Evolutionary conservation across 1,140 invertebrate species (phyloP).

Genomic region (Drosophila chauvacae): DNA sequence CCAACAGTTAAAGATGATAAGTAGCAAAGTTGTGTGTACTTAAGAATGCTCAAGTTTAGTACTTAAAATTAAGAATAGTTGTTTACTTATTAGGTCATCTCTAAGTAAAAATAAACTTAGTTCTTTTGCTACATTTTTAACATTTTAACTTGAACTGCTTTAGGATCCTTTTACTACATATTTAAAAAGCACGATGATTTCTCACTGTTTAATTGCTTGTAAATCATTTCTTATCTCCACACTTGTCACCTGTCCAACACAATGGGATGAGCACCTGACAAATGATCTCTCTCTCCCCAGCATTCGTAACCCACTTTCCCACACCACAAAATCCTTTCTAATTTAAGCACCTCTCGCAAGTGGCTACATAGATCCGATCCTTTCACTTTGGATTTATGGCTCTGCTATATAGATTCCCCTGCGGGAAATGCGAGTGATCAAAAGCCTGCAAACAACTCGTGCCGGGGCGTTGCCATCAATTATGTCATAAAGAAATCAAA

Average conservation of each 20-base stretch:
- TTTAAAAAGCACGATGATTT: too few relatives aligned
- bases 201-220: slow-evolving; percentile 2
- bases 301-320: slow-evolving; percentile 38
- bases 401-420: slow-evolving; percentile 16
- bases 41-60: neutral
- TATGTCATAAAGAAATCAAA: slow-evolving; percentile 55
- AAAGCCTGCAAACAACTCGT: slow-evolving; percentile 32
- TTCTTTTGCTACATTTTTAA: too few relatives aligned
- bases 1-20: slow-evolving; percentile 1
- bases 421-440: slow-evolving; percentile 20
- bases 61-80: neutral
- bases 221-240: slow-evolving; percentile 24
- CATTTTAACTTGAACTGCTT: too few relatives aligned
- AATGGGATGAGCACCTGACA: slow-evolving; percentile 39
- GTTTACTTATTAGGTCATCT: neutral
- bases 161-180: neutral
- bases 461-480: slow-evolving; percentile 60
- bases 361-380: slow-evolving; percentile 41
- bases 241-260: slow-evolving; percentile 36
- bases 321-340: slow-evolving; percentile 44
- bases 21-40: neutral
- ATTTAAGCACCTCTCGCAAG: slow-evolving; percentile 37
- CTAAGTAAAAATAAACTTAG: too few relatives aligned
- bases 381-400: slow-evolving; percentile 44
- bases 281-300: slow-evolving; percentile 2